Conservation (phyloP, 2,888 invertebrate genomes). For the Lasius fuliginosus region DNA sequence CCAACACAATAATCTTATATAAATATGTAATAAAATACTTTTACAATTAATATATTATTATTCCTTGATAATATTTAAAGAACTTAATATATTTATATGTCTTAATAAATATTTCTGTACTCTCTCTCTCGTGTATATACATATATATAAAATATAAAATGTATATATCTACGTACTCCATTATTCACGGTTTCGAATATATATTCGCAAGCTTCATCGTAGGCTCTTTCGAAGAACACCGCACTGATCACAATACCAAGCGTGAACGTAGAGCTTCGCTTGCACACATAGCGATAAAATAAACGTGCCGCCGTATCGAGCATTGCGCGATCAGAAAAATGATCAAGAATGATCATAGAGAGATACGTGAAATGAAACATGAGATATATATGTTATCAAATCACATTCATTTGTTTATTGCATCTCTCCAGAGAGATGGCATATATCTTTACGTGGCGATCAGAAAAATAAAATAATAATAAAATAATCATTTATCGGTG, state of each 20-base stretch:
- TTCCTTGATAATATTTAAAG: too few species aligned
- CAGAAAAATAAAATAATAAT: too few species aligned
- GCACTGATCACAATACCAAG: slow-evolving; percentile 84
- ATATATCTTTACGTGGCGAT: not conserved
- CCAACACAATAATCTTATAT: not conserved
- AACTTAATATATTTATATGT: not conserved
- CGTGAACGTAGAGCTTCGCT: slow-evolving; percentile 86
- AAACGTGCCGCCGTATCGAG: slow-evolving; percentile 57
- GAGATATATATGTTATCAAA: not conserved
- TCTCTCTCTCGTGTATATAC: too few species aligned
- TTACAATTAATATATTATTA: not conserved
- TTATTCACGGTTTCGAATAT: slow-evolving; percentile 85
- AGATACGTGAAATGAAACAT: not conserved
- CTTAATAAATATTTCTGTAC: slow-evolving; percentile 6
- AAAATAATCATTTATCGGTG: too few species aligned
- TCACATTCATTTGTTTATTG: not conserved
- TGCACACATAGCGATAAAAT: slow-evolving; percentile 80
- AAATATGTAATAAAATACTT: not conserved
- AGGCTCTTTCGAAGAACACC: slow-evolving; percentile 86
- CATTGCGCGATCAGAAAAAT: slow-evolving; percentile 1
- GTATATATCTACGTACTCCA: slow-evolving; percentile 78
- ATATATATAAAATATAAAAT: too few species aligned
- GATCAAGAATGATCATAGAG: not conserved
- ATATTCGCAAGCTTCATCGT: slow-evolving; percentile 83
- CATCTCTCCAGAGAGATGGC: not conserved